Conservation (phyloP, 2,888 invertebrate species). For the Melipona beecheii region DNA sequence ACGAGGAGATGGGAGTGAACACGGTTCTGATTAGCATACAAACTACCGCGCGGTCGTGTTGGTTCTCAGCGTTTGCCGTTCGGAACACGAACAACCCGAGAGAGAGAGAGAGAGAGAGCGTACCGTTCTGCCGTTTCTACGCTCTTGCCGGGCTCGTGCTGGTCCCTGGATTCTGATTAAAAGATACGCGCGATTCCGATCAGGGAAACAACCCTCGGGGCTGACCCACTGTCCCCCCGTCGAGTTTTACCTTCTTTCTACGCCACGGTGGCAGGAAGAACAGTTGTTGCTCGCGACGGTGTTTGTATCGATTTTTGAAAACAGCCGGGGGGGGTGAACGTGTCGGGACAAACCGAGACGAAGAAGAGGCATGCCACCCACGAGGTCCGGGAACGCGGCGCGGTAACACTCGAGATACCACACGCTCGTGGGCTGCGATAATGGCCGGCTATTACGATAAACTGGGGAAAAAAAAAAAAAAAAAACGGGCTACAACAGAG, state of each 20-base stretch:
- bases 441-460: slow-evolving; percentile 73
- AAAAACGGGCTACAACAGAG: slow-evolving; percentile 36
- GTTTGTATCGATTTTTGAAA: too few relatives aligned
- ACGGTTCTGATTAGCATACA: slow-evolving; percentile 79
- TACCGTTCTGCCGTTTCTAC: slow-evolving; percentile 12
- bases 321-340: too few relatives aligned
- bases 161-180: slow-evolving; percentile 42
- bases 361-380: slow-evolving; percentile 61
- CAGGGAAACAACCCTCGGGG: neutral
- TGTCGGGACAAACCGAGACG: neutral
- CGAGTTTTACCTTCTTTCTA: slow-evolving; percentile 1
- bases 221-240: neutral
- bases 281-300: too few relatives aligned
- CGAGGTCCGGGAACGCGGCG: slow-evolving; percentile 54
- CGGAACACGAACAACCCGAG: slow-evolving; percentile 51
- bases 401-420: slow-evolving; percentile 66
- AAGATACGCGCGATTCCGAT: slow-evolving; percentile 22
- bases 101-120: slow-evolving; percentile 12
- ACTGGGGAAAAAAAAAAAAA: slow-evolving; percentile 57
- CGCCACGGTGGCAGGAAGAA: neutral
- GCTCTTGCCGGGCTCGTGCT: neutral
- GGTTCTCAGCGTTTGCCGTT: slow-evolving; percentile 62
- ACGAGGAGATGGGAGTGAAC: slow-evolving; percentile 67
- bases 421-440: slow-evolving; percentile 61
- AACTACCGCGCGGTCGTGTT: slow-evolving; percentile 77